Conservation (phyloP, 2,888 invertebrate genomes). For the Melipona bicolor region DNA sequence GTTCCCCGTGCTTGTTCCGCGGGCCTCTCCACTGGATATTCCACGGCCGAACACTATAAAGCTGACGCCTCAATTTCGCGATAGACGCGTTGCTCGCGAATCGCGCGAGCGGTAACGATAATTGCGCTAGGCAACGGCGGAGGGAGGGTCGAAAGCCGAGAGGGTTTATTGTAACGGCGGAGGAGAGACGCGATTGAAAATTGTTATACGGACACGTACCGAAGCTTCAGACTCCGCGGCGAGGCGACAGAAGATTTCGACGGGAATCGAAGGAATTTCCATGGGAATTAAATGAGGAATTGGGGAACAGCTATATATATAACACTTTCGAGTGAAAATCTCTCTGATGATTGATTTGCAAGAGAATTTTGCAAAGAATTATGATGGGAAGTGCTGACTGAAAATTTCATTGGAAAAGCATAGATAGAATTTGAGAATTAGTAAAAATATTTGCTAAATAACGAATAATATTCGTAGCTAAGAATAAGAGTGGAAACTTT, state of each 20-base stretch:
- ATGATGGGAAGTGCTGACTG: too few species aligned
- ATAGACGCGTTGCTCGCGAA: constrained; percentile 23
- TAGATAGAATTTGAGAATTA: too few species aligned
- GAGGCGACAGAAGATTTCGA: not conserved
- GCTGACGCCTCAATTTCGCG: constrained; percentile 70
- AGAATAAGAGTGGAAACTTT: too few species aligned
- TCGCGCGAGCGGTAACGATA: not conserved
- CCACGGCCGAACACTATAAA: constrained; percentile 57
- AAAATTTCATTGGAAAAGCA: too few species aligned
- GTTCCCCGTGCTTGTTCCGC: constrained; percentile 28
- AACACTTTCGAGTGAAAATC: too few species aligned
- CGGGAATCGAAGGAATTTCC: not conserved
- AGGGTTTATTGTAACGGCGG: too few species aligned
- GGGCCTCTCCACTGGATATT: constrained; percentile 20
- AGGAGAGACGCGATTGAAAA: not conserved
- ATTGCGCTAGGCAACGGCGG: not conserved
- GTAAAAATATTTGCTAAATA: too few species aligned
- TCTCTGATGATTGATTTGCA: not conserved
- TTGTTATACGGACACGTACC: not conserved
- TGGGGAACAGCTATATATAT: too few species aligned
- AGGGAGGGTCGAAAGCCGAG: too few species aligned
- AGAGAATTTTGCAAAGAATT: not conserved
- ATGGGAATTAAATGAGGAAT: too few species aligned
- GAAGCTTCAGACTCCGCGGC: too few species aligned
- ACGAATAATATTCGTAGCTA: too few species aligned